Percentiles rank a stretch among this genome's conserved stretches.
These are phyloP conservation scores for Actinostola sp. DNA, from an alignment of 92 coral and sea anemone species.

Conservation along the genomic window DNA sequence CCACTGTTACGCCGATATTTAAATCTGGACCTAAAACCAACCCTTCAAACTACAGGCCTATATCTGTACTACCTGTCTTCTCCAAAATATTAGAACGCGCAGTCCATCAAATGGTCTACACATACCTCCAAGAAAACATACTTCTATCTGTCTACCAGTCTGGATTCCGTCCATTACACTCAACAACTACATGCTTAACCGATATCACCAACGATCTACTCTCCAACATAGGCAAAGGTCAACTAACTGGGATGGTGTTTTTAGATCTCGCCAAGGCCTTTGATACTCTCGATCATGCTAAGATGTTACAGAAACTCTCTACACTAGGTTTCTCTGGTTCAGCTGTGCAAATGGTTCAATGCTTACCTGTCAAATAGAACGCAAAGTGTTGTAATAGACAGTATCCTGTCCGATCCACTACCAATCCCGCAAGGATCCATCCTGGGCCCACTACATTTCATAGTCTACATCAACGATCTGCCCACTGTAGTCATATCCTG, in stretches of 20 bases:
- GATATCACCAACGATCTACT: no score
- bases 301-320: slow-evolving; percentile 25
- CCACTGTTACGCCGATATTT: no score
- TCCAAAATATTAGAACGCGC: no score
- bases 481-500: slow-evolving; percentile 26
- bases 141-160: no score
- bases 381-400: slow-evolving; percentile 30
- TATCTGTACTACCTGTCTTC: no score
- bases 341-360: slow-evolving; percentile 41
- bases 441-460: slow-evolving; percentile 58
- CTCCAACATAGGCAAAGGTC: slow-evolving; percentile 16
- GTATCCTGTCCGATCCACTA: slow-evolving; percentile 23
- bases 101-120: no score
- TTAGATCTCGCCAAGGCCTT: slow-evolving; percentile 25
- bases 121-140: no score
- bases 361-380: slow-evolving; percentile 40
- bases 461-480: slow-evolving; percentile 53
- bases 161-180: no score
- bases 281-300: slow-evolving; percentile 26
- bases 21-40: no score
- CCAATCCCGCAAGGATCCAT: slow-evolving; percentile 61
- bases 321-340: slow-evolving; percentile 15
- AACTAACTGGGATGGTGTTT: slow-evolving; percentile 9
- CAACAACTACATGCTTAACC: no score
- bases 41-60: no score